Base-by-base conservation (phyloP, 2,888 invertebrate genomes). In the Scaptomyza reducta region DNA sequence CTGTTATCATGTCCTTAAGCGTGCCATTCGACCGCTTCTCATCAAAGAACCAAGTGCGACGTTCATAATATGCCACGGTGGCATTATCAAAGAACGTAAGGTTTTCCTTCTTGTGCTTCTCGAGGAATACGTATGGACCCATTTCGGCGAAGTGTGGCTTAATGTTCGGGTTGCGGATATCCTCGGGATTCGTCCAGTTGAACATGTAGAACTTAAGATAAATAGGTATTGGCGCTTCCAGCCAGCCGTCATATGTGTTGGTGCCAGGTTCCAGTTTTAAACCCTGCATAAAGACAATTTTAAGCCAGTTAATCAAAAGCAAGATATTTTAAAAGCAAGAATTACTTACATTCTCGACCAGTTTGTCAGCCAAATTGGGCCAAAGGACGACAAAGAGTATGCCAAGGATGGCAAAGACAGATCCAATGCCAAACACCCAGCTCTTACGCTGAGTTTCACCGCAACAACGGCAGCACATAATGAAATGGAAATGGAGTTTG, bases 161-260 rank as follows among this genome's bases (percentile, higher is more conserved):
- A 0, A 92, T 91, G 70, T 92, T 92, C 1, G 90, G 89, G 29
- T 92, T 91, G 0, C 92, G 91, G 5, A 93, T 74, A 14, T 95
- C 94, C 7, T 94, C 92, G 0, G 94, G 92, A 90, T 97, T 97
- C 0, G 95, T 95, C 93, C 96, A 96, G 90, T 97, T 96, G 88
- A 95, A 97, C 88, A 97, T 92, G 88, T 94, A 94, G 72, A 96
- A 93, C 76, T 95, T 94, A 51, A 97, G 91, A 89, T 95, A 96
- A 94, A 97, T 95, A 0, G 97, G 96, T 68, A 97, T 94, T 0
- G 97, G 97, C 0, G 96, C 95, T 86, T 96, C 94, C 70, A 94
- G 92, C 97, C 97, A 98, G 77, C 95, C 93, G 0, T 93, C 90
- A 90, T 94, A 97, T 29, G 94, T 94, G 62, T 92, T 93, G 0